A percentile compares a stretch with the other conserved stretches of the same genome.
These are phyloP conservation scores for Stenotaenia linearis DNA, from an alignment of 2,888 invertebrate genomes.

Conservation along the genomic window DNA sequence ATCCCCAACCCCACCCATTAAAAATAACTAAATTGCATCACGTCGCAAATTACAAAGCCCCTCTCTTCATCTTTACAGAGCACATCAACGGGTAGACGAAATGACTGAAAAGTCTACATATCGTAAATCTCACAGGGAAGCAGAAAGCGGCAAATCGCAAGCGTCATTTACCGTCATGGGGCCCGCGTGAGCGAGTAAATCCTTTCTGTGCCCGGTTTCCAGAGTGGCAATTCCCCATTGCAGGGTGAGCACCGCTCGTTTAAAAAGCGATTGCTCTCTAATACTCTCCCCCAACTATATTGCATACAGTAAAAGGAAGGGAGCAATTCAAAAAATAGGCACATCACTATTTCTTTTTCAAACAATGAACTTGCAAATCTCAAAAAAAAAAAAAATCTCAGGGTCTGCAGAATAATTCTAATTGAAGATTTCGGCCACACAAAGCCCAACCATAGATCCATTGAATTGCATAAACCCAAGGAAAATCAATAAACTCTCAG, in stretches of 20 bases:
- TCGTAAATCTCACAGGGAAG: neutral
- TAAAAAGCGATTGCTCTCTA: conserved; percentile 3
- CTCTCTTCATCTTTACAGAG: neutral
- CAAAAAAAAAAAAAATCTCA: neutral
- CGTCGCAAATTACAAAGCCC: neutral
- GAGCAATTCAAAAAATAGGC: neutral
- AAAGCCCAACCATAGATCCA: neutral
- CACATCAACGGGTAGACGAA: neutral
- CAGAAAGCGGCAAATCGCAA: neutral
- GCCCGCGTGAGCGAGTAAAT: conserved; percentile 4
- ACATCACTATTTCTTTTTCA: neutral
- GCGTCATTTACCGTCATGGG: conserved; percentile 9
- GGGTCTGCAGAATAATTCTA: neutral
- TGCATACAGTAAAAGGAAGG: neutral
- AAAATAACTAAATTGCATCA: neutral
- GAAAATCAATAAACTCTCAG: neutral
- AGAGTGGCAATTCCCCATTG: conserved; percentile 4
- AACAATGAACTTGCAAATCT: neutral
- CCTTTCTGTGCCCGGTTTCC: neutral
- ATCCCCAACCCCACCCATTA: too few species aligned
- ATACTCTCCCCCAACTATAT: neutral
- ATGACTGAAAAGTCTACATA: neutral
- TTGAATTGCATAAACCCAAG: neutral
- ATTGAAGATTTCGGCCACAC: neutral
- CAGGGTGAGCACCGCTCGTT: conserved; percentile 4